A percentile compares a stretch with the other conserved stretches of the same genome.
Evolutionary conservation across 2,113 vertebrate species (phyloP).

Genomic region (Holacanthus passer): DNA sequence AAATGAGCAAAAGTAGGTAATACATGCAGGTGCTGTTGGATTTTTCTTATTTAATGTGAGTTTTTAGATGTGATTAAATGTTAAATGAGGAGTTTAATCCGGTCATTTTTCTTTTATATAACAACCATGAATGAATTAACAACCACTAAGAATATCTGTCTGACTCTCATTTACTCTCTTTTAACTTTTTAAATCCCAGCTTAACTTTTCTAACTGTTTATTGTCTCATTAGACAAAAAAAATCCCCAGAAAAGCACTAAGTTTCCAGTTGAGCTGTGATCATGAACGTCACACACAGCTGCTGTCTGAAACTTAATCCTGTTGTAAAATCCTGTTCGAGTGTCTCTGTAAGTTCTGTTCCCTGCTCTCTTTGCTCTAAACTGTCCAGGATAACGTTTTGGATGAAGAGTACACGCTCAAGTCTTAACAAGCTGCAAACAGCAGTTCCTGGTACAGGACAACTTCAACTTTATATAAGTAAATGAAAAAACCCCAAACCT

Average conservation of each 20-base stretch:
- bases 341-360: not conserved
- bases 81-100: constrained; percentile 23
- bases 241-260: not conserved
- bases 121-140: constrained; percentile 12
- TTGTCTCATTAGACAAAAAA: not conserved
- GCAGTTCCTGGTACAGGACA: not conserved
- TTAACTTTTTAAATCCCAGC: constrained; percentile 26
- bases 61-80: not conserved
- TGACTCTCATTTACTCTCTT: not conserved
- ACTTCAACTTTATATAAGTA: too few relatives aligned
- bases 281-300: constrained; percentile 9
- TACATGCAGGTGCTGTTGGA: not conserved
- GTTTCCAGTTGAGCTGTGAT: not conserved
- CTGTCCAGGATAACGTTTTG: not conserved
- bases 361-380: not conserved
- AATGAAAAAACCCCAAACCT: not conserved
- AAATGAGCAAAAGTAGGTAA: not conserved
- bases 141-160: not conserved
- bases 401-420: not conserved
- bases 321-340: not conserved
- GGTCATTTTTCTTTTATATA: constrained; percentile 1
- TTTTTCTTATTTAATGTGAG: not conserved
- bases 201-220: constrained; percentile 38
- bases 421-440: not conserved
- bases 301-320: not conserved